Conservation (phyloP, 2,797 vertebrate species). For the Trachops cirrhosus region DNA sequence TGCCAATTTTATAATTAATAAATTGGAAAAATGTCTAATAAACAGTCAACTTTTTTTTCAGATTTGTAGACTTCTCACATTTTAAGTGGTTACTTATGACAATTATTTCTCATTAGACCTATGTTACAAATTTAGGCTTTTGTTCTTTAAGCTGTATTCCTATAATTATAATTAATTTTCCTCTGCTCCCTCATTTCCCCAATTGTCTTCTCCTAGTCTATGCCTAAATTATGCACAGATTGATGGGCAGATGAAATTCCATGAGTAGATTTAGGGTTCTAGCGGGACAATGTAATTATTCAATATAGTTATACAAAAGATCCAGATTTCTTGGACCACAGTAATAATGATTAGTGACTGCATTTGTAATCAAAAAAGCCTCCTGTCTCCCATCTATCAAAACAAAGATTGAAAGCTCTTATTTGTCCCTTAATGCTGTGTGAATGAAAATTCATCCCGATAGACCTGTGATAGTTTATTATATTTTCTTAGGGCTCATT, state of each 20-base stretch:
- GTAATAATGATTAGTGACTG: conserved; percentile 17
- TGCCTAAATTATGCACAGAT: background rate
- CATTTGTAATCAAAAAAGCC: background rate
- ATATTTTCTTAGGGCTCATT: background rate
- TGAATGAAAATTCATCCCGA: background rate
- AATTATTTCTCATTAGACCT: conserved; percentile 53
- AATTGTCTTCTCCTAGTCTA: conserved; percentile 17
- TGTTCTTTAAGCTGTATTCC: conserved; percentile 67
- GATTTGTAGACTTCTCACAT: background rate
- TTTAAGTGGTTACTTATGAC: conserved; percentile 39
- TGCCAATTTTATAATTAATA: conserved; percentile 59
- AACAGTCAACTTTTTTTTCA: conserved; percentile 7
- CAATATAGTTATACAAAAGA: conserved; percentile 46
- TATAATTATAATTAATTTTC: conserved; percentile 68
- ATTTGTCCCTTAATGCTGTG: background rate
- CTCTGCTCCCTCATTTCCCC: conserved; percentile 41
- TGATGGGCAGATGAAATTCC: background rate
- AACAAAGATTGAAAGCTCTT: conserved; percentile 14
- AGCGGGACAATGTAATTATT: background rate
- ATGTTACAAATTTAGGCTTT: conserved; percentile 55
- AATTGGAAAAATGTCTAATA: conserved; percentile 59
- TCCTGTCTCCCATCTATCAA: background rate
- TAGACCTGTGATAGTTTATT: background rate
- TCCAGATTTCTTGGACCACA: background rate
- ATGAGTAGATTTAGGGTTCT: conserved; percentile 17